Conservation (phyloP, 1,140 invertebrate genomes). For the Dryas iulia region DNA sequence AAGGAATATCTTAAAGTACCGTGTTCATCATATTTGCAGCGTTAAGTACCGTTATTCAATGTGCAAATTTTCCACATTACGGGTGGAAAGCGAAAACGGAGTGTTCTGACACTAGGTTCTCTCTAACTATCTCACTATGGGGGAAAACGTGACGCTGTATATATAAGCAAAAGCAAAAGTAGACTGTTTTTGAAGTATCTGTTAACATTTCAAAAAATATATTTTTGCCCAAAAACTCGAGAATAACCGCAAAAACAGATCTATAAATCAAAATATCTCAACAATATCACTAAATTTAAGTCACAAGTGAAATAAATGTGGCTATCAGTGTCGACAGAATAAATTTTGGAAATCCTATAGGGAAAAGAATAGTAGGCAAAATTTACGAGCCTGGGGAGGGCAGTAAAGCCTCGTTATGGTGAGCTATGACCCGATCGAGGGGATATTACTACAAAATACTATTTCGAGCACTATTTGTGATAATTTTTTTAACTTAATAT, state of each 20-base stretch:
- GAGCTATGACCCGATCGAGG: constrained; percentile 65
- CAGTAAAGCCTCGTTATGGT: constrained; percentile 72
- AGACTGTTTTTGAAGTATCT: background rate
- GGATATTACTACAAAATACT: constrained; percentile 59
- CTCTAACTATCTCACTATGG: too few relatives aligned
- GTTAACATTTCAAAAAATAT: background rate
- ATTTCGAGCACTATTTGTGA: constrained; percentile 30
- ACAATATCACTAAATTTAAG: constrained; percentile 25
- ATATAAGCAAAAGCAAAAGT: too few relatives aligned
- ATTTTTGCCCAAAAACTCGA: background rate
- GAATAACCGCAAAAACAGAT: background rate
- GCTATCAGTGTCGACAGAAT: constrained; percentile 48
- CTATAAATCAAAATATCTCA: background rate
- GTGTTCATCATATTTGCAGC: too few relatives aligned
- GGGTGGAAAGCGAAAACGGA: too few relatives aligned
- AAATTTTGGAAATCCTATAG: constrained; percentile 68
- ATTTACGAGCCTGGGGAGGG: constrained; percentile 69
- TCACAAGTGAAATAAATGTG: constrained; percentile 50
- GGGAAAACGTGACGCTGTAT: too few relatives aligned
- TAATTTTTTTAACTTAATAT: background rate
- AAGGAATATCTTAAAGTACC: background rate
- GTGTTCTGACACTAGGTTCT: too few relatives aligned
- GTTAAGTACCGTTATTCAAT: too few relatives aligned
- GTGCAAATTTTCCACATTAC: too few relatives aligned
- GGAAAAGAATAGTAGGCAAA: constrained; percentile 71